Percentiles rank a stretch among this genome's conserved stretches.
Conservation (phyloP, 2,888 invertebrate species). For the Tenthredo notha region DNA sequence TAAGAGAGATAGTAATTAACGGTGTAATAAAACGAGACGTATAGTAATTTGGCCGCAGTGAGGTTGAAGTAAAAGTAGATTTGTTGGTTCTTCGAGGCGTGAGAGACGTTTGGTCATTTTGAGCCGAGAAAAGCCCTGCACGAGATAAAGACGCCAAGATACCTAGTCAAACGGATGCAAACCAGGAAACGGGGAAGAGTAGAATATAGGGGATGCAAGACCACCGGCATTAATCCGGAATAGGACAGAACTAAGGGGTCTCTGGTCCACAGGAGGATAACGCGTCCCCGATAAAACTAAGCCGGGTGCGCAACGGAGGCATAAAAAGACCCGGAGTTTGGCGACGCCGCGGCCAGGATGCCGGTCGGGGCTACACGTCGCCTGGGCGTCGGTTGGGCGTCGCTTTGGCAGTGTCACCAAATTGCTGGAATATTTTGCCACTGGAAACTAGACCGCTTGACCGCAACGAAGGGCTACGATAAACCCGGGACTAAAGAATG, state of each 20-base stretch:
- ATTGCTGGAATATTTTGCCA: constrained; percentile 74
- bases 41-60: constrained; percentile 8
- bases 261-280: constrained; percentile 65
- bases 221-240: constrained; percentile 74
- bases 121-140: constrained; percentile 57
- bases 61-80: neutral
- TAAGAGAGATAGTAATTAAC: neutral
- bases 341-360: neutral
- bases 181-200: constrained; percentile 55
- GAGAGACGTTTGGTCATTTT: constrained; percentile 56
- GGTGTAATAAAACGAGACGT: neutral
- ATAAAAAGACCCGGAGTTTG: constrained; percentile 68
- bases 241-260: constrained; percentile 66
- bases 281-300: constrained; percentile 74
- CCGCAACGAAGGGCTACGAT: constrained; percentile 56
- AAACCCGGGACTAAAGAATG: constrained; percentile 50
- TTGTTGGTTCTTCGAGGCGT: constrained; percentile 38
- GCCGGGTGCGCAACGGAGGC: constrained; percentile 70
- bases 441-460: constrained; percentile 63
- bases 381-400: constrained; percentile 59
- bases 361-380: neutral
- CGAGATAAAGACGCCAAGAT: constrained; percentile 51
- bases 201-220: constrained; percentile 62
- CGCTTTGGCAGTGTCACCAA: constrained; percentile 73
- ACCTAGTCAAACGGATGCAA: constrained; percentile 26